Evolutionary conservation across 2,888 invertebrate species (phyloP), one percentile per base, ranked within the genome.

Genomic region (Plagodis dolabraria): DNA sequence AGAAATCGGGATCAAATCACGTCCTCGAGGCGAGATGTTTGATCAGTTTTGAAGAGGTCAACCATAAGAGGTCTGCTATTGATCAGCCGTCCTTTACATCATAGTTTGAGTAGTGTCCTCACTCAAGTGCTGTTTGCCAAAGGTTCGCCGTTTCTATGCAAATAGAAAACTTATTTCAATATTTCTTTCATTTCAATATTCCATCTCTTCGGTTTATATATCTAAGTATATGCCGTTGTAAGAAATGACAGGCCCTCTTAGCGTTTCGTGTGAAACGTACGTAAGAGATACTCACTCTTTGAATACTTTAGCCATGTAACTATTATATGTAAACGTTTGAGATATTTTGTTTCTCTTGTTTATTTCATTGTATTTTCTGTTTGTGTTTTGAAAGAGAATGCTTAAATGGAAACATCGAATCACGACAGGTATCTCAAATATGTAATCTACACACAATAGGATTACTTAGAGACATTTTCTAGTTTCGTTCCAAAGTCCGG

Each of bases 91-190:
- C n/a, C 50, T 43, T 52, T 33, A 43, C 33, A 53, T 64, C 66
- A 62, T 62, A 59, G 58, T 58, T 66, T 49, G 50, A 64, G 64
- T 51, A 51, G 48, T 51, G 47, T 45, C 48, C 52, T 42, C 46
- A 44, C 47, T 34, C 45, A 43, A 53, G 52, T 54, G 48, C 45
- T 57, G 53, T 61, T 61, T 61, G 56, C 56, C 43, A 48, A 56
- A 49, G 56, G 52, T 53, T 46, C 46, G 35, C 38, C 52, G 49
- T 48, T 53, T 57, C 58, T 7, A 60, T 52, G 60, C 62, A 67
- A 67, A 67, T 64, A 63, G 53, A 56, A 57, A 62, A 60, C 64
- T 60, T 60, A 63, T 63, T 64, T 60, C 60, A 63, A 60, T 61
- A 64, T 64, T 58, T 57, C 58, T 55, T 60, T 48, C 56, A 56